Conservation (phyloP, 2,113 vertebrate species). For the Ptilorrhoa leucosticta region DNA sequence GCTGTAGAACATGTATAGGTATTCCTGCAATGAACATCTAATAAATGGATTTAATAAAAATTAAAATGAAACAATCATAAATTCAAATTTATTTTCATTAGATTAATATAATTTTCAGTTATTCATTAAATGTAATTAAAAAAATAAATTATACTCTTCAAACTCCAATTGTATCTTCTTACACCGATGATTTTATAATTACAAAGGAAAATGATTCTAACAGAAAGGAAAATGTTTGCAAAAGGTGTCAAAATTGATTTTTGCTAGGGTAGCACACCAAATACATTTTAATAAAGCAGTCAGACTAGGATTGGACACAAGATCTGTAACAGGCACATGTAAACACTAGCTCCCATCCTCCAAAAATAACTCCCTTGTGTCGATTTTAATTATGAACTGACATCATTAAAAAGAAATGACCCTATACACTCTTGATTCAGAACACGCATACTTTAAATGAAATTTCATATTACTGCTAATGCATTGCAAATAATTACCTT, state of each 20-base stretch:
- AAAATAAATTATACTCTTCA: slow-evolving; percentile 9
- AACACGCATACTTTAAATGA: not conserved
- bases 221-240: slow-evolving; percentile 37
- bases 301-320: not conserved
- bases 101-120: slow-evolving; percentile 40
- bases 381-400: slow-evolving; percentile 52
- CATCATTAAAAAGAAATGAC: slow-evolving; percentile 44
- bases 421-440: slow-evolving; percentile 1
- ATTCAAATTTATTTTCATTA: slow-evolving; percentile 34
- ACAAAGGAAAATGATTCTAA: slow-evolving; percentile 32
- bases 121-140: slow-evolving; percentile 36
- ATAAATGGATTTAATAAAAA: not conserved
- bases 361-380: slow-evolving; percentile 20
- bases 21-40: not conserved
- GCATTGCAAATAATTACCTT: slow-evolving; percentile 55
- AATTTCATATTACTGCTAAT: slow-evolving; percentile 33
- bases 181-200: slow-evolving; percentile 55
- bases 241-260: slow-evolving; percentile 47
- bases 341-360: slow-evolving; percentile 19
- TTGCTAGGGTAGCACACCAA: not conserved
- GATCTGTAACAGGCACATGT: slow-evolving; percentile 9
- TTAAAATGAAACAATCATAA: slow-evolving; percentile 13
- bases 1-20: not conserved
- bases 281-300: slow-evolving; percentile 54
- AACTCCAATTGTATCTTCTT: not conserved